Base-by-base conservation (phyloP, 2,888 invertebrate species). In the Rhimphoctona megacephalus region DNA sequence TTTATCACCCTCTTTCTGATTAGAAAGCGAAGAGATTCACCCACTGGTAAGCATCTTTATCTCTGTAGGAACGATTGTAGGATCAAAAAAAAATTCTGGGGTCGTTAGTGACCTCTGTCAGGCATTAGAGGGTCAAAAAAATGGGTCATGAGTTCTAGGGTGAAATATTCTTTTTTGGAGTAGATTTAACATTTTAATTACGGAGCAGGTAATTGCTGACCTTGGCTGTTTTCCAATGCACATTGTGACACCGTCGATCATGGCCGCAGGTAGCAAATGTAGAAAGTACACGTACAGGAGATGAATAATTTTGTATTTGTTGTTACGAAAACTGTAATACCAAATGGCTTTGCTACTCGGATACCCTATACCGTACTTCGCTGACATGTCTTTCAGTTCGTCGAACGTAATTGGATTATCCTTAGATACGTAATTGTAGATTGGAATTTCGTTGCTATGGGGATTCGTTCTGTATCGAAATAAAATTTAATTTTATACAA, bases 341-440 rank as follows among this genome's bases (percentile, higher is more conserved):
- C 97, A 97, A 64, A 97, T 96, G 78, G 96, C 96, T 88, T 96
- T 96, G 0, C 94, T 94, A 0, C 97, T 95, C 0, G 97, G 97
- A 52, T 95, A 95, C 80, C 95, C 93, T 0, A 95, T 89, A 0
- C 96, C 96, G 87, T 96, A 95, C 84, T 95, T 95, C n/a, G 95
- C 94, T 69, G 96, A 96, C 85, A 95, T 91, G 0, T 95, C 94
- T 85, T 96, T 96, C 85, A 96, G 95, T 25, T 96, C 94, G 0
- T 96, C 96, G 98, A 98, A 99, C 0, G 96, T 97, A 76, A 98
- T 95, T 0, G 98, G 97, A 91, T 98, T 98, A 89, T 98, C 96
- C 5, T 96, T 96, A n/a, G 98, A 97, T 14, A 98, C 98, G 94
- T 96, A 98, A 94, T 99, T 98, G 95, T 98, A 98, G 87, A 99